Evolutionary conservation across 2,888 invertebrate genomes (phyloP).

Genomic region (Drosophila putrida): DNA sequence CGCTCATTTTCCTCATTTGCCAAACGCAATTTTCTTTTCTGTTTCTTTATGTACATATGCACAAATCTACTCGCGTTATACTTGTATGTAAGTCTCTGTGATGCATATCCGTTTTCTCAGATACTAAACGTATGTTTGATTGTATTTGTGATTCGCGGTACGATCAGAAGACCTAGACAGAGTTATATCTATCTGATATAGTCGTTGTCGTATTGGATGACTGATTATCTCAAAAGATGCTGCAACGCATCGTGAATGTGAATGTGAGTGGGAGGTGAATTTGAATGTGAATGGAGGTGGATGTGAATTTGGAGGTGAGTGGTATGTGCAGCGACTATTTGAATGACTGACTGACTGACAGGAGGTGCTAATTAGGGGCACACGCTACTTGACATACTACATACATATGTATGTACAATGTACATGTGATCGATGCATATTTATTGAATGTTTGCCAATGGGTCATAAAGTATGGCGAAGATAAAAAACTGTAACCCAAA

Average conservation of each 20-base stretch:
- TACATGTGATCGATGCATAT: constrained; percentile 14
- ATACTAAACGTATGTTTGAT: constrained; percentile 25
- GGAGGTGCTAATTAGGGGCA: constrained; percentile 77
- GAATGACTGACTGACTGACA: constrained; percentile 43
- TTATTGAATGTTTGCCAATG: constrained; percentile 50
- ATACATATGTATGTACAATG: not conserved
- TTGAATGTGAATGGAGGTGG: constrained; percentile 13
- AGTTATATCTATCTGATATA: constrained; percentile 7
- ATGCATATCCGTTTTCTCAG: constrained; percentile 73
- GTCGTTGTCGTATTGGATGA: constrained; percentile 18
- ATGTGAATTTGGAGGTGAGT: constrained; percentile 19
- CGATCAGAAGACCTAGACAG: constrained; percentile 64
- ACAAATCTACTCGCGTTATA: constrained; percentile 27
- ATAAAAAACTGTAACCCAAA: constrained; percentile 26
- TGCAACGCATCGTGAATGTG: constrained; percentile 27
- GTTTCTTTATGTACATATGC: constrained; percentile 4
- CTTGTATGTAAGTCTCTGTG: constrained; percentile 54
- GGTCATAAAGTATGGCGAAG: constrained; percentile 18
- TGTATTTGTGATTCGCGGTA: constrained; percentile 50
- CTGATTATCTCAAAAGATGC: constrained; percentile 50
- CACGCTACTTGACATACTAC: constrained; percentile 14
- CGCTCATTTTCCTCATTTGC: constrained; percentile 76
- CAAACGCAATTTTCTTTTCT: constrained; percentile 45
- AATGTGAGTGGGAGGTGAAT: constrained; percentile 25
- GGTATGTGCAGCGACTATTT: constrained; percentile 23